Evolutionary conservation across 2,888 invertebrate species (phyloP), one percentile per base, ranked within the genome.

Genomic region (Rhagophthalmus giganteus): DNA sequence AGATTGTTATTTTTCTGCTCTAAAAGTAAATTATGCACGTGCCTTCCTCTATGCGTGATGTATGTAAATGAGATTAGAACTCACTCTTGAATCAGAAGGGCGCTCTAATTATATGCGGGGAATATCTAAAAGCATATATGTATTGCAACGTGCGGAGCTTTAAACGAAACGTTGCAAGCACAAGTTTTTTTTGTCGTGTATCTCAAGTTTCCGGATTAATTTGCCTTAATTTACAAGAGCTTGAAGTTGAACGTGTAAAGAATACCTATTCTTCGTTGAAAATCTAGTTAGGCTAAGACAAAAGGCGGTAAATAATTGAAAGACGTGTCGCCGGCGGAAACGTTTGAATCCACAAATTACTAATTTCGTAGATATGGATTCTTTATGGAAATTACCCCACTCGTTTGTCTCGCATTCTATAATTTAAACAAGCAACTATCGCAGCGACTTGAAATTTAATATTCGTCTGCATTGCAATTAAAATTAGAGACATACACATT

Each of bases 281-380:
- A 68, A 66, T 64, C 64, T 62, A 66, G 68, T 69, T 68, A 69
- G 65, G 63, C 64, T 62, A 61, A 67, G 66, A 68, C 68, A 70
- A 70, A 68, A 68, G 69, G 60, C 59, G 63, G 66, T 68, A 68
- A 69, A 69, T 71, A 69, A 71, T 70, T 69, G 65, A 65, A 65
- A 67, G 63, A 65, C 65, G 64, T 62, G 66, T 63, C 62, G 63
- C 59, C 60, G 59, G 60, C 38, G 58, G 57, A 60, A 57, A 57
- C 54, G 59, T 62, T 63, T 59, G 59, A 64, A 65, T 65, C 65
- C 66, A 56, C 63, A 65, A 67, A 66, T 68, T 67, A 64, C 61
- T 63, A 66, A 65, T 66, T 66, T 66, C 61, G 58, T 42, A 60
- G 64, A 60, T 64, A 59, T 60, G 58, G 57, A 58, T 57, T 57